A percentile compares a stretch with the other conserved stretches of the same genome.
Evolutionary conservation across 2,797 vertebrate genomes (phyloP).

Genomic region (Limnodromus scolopaceus): DNA sequence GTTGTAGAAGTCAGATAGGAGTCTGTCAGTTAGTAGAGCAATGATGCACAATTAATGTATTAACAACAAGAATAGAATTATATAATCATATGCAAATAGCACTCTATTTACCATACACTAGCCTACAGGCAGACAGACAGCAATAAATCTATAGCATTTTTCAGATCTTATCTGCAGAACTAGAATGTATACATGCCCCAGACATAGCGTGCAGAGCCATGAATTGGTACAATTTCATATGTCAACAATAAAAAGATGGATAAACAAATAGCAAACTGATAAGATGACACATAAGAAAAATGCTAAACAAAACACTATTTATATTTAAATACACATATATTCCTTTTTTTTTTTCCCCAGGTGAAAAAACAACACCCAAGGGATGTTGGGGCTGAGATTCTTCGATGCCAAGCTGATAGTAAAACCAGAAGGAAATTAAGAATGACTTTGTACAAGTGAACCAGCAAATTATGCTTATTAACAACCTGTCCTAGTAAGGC

Average conservation of each 20-base stretch:
- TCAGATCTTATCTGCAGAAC: not conserved
- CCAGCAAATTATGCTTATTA: constrained; percentile 45
- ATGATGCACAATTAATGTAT: not conserved
- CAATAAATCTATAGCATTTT: not conserved
- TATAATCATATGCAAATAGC: not conserved
- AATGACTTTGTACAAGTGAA: constrained; percentile 16
- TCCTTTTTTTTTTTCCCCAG: not conserved
- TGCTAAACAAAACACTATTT: not conserved
- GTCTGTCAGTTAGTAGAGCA: not conserved
- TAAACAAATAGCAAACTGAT: not conserved
- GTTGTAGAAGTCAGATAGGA: not conserved
- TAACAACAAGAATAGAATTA: not conserved
- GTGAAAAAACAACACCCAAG: not conserved
- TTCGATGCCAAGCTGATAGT: not conserved
- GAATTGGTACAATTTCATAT: not conserved
- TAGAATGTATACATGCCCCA: not conserved
- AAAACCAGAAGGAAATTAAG: constrained; percentile 37
- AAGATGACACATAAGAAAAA: not conserved
- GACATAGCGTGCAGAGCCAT: not conserved
- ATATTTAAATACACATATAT: not conserved
- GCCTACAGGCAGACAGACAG: not conserved
- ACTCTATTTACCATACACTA: not conserved
- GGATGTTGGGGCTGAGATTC: not conserved
- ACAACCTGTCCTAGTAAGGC: not conserved
- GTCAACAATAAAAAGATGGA: constrained; percentile 24